Percentiles rank a stretch among this genome's conserved stretches.
Evolutionary conservation across 1,140 invertebrate species (phyloP).

Genomic region (Gryllus bimaculatus): DNA sequence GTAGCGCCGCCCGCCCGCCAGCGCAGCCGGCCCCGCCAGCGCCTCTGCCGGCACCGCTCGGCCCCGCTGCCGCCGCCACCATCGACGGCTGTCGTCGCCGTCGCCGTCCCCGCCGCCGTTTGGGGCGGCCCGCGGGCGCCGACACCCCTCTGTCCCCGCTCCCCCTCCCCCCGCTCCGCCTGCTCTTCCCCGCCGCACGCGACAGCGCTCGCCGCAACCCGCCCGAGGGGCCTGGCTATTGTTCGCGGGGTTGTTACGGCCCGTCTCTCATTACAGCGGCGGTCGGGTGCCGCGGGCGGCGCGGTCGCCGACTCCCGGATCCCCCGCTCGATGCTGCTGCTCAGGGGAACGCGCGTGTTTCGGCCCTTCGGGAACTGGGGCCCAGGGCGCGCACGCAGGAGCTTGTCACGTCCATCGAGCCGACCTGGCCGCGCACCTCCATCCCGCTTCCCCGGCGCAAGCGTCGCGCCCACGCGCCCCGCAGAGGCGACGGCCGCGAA

Average conservation of each 20-base stretch:
- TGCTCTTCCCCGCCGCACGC: neutral
- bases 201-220: neutral
- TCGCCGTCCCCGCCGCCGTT: neutral
- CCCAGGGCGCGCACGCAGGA: too few species aligned
- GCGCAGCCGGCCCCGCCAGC: neutral
- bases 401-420: too few species aligned
- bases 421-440: too few species aligned
- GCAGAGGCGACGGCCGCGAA: neutral
- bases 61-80: neutral
- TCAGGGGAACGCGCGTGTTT: too few species aligned
- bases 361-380: too few species aligned
- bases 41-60: neutral
- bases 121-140: neutral
- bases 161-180: neutral
- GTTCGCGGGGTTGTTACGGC: neutral
- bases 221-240: neutral
- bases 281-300: neutral
- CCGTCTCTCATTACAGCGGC: conserved; percentile 2
- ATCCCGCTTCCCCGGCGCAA: neutral
- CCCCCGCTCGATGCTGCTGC: too few species aligned
- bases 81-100: neutral
- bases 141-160: neutral
- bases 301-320: neutral
- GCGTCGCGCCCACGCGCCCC: neutral
- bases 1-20: conserved; percentile 20